Evolutionary conservation across 2,797 vertebrate genomes (phyloP).

Genomic region (Monodelphis domestica): DNA sequence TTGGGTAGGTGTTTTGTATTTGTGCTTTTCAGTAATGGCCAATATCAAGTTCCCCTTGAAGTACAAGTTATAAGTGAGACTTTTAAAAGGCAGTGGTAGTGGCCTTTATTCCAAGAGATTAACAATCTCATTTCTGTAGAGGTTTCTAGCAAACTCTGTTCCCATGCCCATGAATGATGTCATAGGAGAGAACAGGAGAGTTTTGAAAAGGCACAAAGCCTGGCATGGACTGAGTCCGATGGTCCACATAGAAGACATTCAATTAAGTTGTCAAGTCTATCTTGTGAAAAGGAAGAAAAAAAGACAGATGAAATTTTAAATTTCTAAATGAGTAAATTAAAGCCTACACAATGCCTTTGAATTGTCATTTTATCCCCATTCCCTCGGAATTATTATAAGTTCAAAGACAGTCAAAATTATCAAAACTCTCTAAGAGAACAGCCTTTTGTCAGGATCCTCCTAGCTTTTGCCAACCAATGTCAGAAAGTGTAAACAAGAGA

Average conservation of each 20-base stretch:
- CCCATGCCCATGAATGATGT: slow-evolving; percentile 11
- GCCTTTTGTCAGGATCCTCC: slow-evolving; percentile 22
- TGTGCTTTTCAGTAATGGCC: slow-evolving; percentile 28
- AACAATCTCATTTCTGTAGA: slow-evolving; percentile 35
- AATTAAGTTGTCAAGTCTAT: slow-evolving; percentile 48
- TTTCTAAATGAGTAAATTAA: background rate
- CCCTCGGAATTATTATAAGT: slow-evolving; percentile 39
- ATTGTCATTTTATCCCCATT: slow-evolving; percentile 26
- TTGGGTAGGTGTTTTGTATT: slow-evolving; percentile 48
- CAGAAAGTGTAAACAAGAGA: slow-evolving; percentile 31
- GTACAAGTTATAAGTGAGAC: background rate
- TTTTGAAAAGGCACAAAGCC: background rate
- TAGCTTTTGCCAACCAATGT: background rate
- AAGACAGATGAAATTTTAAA: too few species aligned
- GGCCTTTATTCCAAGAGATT: slow-evolving; percentile 53
- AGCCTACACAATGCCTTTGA: background rate
- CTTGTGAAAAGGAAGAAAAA: slow-evolving; percentile 51
- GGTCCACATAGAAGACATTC: slow-evolving; percentile 44
- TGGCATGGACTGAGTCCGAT: slow-evolving; percentile 3
- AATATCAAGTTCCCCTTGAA: background rate
- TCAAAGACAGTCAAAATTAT: slow-evolving; percentile 43
- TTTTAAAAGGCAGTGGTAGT: slow-evolving; percentile 45
- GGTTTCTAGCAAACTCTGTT: slow-evolving; percentile 42
- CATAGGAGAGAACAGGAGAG: slow-evolving; percentile 36
- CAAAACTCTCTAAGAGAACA: slow-evolving; percentile 20